Evolutionary conservation across 64 coral and sea anemone species (phyloP), one percentile per base, ranked within the genome.

Genomic region (Catalaphyllia jardinei): DNA sequence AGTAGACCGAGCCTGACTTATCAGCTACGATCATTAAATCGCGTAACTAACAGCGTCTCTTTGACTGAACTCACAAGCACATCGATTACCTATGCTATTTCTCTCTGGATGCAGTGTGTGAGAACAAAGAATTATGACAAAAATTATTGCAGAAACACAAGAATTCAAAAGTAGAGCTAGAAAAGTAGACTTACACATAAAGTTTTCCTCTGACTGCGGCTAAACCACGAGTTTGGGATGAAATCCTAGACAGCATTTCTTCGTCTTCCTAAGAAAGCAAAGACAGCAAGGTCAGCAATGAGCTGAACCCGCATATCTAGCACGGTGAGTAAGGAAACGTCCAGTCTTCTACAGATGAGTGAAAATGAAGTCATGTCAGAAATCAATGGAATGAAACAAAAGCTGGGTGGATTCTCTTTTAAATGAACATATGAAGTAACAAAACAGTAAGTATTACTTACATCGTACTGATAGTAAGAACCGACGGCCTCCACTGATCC

Each of bases 121-220:
- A 65, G 17, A 18, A 65, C 18, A 24, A 65, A 65, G 16, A 65
- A 65, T 65, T 15, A 2, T 8, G 6, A 20, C 20, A 65, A 9
- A 19, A 3, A 19, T n/a, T 4, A 19, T 5, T 20, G 18, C 0
- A 65, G n/a, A 64, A 64, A 64, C 4, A 64, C 4, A 1, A 64
- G 0, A 17, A 64, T 4, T 4, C 4, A 18, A 18, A 64, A 64
- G 62, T 19, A 64, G 11, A 64, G 16, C 0, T 39, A 39, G 22
- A 4, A 30, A 14, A 15, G 16, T 33, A 51, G 42, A 46, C 90
- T 24, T 92, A 92, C 90, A 92, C 86, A 42, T 92, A 92, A 42
- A 92, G 82, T 79, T 86, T 84, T 25, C 90, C 90, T 79, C 90
- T 59, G 24, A 92, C 81, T 25, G 84, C 86, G 19, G 90, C 74